phyloP scores from a whole-genome alignment of 1,140 invertebrate species.

The Drosophila azteca region DNA sequence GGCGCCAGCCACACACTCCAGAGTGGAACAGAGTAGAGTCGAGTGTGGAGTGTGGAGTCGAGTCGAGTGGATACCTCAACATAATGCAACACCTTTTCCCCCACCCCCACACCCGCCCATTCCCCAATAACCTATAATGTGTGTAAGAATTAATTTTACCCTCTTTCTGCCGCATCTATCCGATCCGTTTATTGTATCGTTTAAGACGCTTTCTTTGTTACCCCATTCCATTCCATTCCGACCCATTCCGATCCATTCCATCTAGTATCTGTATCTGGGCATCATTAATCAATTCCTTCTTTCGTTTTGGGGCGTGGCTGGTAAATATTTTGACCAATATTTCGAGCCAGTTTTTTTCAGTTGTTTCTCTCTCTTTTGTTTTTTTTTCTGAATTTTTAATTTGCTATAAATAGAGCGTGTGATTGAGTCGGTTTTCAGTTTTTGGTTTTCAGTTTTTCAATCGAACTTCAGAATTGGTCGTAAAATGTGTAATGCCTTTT shows the following conservation, averaged over 20 bases:
- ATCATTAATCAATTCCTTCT: slow-evolving; percentile 64
- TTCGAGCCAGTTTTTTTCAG: slow-evolving; percentile 52
- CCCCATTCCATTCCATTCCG: too few relatives aligned
- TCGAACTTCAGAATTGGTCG: slow-evolving; percentile 20
- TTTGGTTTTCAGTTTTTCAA: too few relatives aligned
- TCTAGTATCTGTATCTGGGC: not conserved
- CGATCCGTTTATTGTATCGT: slow-evolving; percentile 51
- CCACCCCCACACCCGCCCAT: not conserved
- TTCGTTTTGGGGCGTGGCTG: slow-evolving; percentile 47
- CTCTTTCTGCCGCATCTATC: not conserved
- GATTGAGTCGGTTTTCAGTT: slow-evolving; percentile 45
- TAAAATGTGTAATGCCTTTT: slow-evolving; percentile 63
- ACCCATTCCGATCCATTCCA: slow-evolving; percentile 12
- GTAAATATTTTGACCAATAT: slow-evolving; percentile 81
- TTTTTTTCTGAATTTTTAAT: slow-evolving; percentile 66
- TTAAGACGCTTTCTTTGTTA: slow-evolving; percentile 60
- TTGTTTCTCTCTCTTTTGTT: slow-evolving; percentile 61
- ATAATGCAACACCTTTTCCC: slow-evolving; percentile 36
- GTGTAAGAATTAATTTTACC: slow-evolving; percentile 54
- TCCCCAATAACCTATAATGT: slow-evolving; percentile 35
- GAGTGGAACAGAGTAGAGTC: slow-evolving; percentile 4
- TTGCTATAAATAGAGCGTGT: slow-evolving; percentile 80
- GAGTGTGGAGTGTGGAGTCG: slow-evolving; percentile 4
- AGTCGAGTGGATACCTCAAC: slow-evolving; percentile 12
- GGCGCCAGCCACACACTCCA: slow-evolving; percentile 54